phyloP scores from a whole-genome alignment of 2,888 invertebrate species.

The Eupithecia abbreviata region DNA sequence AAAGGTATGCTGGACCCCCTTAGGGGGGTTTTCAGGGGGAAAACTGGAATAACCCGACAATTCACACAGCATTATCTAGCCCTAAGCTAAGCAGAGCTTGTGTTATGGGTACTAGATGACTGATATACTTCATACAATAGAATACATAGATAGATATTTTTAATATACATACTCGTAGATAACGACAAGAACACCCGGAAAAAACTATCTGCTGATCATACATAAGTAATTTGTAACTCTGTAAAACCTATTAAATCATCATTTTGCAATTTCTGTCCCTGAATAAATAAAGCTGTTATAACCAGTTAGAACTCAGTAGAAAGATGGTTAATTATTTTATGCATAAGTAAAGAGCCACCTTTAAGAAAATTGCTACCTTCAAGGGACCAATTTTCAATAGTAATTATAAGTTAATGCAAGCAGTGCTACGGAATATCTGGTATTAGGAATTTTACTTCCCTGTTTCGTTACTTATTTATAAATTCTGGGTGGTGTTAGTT shows the following conservation, averaged over 20 bases:
- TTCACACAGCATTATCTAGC: no score
- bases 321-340: neutral
- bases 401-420: constrained; percentile 25
- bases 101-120: no score
- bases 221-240: no score
- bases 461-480: constrained; percentile 46
- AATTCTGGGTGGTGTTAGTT: constrained; percentile 31
- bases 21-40: no score
- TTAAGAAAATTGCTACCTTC: neutral
- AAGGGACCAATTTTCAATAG: neutral
- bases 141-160: no score
- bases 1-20: no score
- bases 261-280: neutral
- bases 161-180: no score
- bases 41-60: no score
- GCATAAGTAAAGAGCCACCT: neutral
- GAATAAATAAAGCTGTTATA: neutral
- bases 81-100: no score
- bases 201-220: no score
- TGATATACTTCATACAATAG: no score
- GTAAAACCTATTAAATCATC: neutral
- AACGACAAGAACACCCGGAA: no score
- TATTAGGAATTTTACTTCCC: constrained; percentile 20
- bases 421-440: constrained; percentile 25
- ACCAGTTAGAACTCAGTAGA: neutral